Percentiles rank a stretch among this genome's conserved stretches.
phyloP scores from a whole-genome alignment of 2,888 invertebrate genomes.

The Nipponacmea schrenckii region DNA sequence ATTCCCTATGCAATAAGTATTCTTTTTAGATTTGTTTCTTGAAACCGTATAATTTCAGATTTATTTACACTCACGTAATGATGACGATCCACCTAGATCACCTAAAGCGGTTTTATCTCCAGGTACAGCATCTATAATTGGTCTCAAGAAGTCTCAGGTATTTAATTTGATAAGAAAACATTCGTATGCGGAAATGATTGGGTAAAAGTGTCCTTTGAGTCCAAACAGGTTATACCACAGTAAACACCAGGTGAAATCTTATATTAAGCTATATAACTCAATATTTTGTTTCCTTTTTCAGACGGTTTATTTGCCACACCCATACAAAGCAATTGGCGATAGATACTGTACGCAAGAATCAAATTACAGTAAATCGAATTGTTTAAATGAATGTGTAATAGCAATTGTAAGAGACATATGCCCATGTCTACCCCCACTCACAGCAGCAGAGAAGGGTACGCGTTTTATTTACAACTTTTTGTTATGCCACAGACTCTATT shows the following conservation, averaged over 20 bases:
- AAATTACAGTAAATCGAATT: background rate
- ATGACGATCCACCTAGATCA: background rate
- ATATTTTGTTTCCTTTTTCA: background rate
- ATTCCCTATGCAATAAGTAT: background rate
- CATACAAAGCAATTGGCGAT: background rate
- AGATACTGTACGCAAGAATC: background rate
- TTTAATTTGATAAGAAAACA: background rate
- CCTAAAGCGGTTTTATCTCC: background rate
- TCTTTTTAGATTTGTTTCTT: background rate
- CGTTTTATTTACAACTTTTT: too few species aligned
- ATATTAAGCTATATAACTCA: background rate
- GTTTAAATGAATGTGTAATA: background rate
- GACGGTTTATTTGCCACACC: background rate
- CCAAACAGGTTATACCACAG: too few species aligned
- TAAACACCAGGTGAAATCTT: too few species aligned
- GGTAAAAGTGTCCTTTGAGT: too few species aligned
- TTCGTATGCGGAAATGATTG: too few species aligned
- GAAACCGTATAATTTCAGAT: too few species aligned
- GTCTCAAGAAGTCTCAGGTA: slow-evolving; percentile 1
- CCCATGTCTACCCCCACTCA: background rate
- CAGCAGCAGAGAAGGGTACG: too few species aligned
- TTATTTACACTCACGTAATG: background rate
- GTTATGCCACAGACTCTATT: too few species aligned
- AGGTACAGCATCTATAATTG: background rate
- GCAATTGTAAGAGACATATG: background rate